Base-by-base conservation (phyloP, 35 echinoderm and acorn worm genomes). In the Holothuria glaberrima region DNA sequence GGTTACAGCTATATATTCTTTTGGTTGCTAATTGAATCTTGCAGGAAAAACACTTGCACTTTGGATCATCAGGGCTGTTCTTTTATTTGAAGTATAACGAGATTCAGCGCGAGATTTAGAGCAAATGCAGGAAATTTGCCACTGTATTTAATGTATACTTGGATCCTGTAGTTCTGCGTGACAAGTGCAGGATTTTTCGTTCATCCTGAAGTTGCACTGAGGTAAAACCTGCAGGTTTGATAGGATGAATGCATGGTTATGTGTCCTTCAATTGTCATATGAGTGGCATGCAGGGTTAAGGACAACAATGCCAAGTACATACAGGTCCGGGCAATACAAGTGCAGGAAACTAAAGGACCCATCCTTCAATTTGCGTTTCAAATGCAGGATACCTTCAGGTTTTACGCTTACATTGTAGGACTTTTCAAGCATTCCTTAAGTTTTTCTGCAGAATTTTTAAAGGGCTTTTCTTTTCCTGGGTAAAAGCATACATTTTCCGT, bases 401-500 rank as follows among this genome's bases (percentile, higher is more conserved):
- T 46, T 46, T 46, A 46, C 44, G 44, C 44, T 5, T 46, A 10
- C 44, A 46, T 16, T 65, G 61, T 6, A 65, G 61, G 61, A 65
- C 61, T 65, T 65, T 65, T 65, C 5, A 65, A 65, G 61, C 4
- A 65, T 65, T 6, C 61, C 27, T 65, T n/a, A 21, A 65, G 61
- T 65, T 65, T 65, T 65, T 16, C 61, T 65, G 61, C 61, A 65
- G 61, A 16, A 65, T 65, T 65, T 65, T 28, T 65, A 16, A 65
- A 65, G 61, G 61, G 27, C 61, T 65, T 65, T 65, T n/a, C n/a
- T 65, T 65, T 65, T 4, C 20, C 61, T 17, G 61, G 61, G 61
- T n/a, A n/a, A n/a, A n/a, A n/a, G n/a, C n/a, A n/a, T n/a, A n/a
- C n/a, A n/a, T n/a, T n/a, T n/a, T n/a, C n/a, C n/a, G n/a, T n/a